Percentiles rank a stretch among this genome's conserved stretches.
These are phyloP conservation scores for Megaptera novaeangliae DNA, from an alignment of 2,113 vertebrate species.

Conservation along the genomic window DNA sequence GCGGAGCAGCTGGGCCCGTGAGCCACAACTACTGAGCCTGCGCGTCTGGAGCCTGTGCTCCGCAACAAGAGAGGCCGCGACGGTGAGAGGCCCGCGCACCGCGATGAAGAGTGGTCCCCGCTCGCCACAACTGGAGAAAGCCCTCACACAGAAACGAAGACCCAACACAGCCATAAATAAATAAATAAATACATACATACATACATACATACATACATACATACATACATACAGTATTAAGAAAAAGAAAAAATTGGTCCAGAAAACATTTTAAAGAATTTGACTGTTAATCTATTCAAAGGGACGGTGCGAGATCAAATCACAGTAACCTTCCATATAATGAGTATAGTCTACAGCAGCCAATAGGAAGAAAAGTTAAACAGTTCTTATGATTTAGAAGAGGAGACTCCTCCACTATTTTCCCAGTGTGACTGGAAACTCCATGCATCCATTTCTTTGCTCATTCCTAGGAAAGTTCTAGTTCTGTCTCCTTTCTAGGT, in stretches of 20 bases:
- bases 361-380: not conserved
- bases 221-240: too few relatives aligned
- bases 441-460: not conserved
- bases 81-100: too few relatives aligned
- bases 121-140: too few relatives aligned
- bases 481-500: not conserved
- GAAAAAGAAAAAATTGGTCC: not conserved
- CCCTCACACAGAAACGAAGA: too few relatives aligned
- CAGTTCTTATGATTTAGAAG: not conserved
- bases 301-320: not conserved
- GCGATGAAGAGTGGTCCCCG: too few relatives aligned
- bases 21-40: too few relatives aligned
- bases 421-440: not conserved
- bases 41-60: too few relatives aligned
- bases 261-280: not conserved
- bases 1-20: too few relatives aligned
- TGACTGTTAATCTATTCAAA: not conserved
- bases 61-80: too few relatives aligned
- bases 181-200: too few relatives aligned
- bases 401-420: not conserved
- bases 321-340: not conserved
- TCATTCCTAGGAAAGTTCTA: not conserved
- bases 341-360: not conserved
- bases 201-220: too few relatives aligned
- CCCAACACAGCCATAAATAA: too few relatives aligned